Conservation (phyloP, 2,888 invertebrate species). For the Pollenia griseotomentosa region DNA sequence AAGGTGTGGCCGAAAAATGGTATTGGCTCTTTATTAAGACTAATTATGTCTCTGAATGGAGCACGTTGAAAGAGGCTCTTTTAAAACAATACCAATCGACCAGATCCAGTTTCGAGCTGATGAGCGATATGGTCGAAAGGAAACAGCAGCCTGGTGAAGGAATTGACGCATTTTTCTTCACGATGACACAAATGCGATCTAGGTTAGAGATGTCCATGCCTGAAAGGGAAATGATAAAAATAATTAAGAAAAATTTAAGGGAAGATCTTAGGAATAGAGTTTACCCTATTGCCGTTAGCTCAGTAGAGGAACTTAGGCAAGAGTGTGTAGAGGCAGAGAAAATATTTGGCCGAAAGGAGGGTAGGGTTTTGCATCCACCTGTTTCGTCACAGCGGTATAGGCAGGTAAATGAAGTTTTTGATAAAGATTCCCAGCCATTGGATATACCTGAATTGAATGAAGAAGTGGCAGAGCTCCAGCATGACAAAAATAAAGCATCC, state of each 20-base stretch:
- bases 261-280: background rate
- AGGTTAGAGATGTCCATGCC: background rate
- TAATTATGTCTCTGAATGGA: too few relatives aligned
- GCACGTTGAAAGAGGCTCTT: too few relatives aligned
- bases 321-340: background rate
- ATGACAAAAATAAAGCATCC: too few relatives aligned
- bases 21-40: too few relatives aligned
- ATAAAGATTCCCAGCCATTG: background rate
- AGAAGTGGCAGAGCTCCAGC: background rate
- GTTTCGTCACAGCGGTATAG: background rate
- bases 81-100: background rate
- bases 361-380: background rate
- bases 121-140: slow-evolving; percentile 4
- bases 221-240: slow-evolving; percentile 4
- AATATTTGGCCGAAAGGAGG: background rate
- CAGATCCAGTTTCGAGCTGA: background rate
- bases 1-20: too few relatives aligned
- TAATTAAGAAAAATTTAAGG: background rate
- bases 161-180: background rate
- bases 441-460: background rate
- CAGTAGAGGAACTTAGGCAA: background rate
- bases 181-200: background rate
- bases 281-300: background rate
- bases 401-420: background rate
- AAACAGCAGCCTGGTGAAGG: background rate